These are phyloP conservation scores for Lepidurus packardi DNA, from an alignment of 1,140 invertebrate species.

Conservation along the genomic window DNA sequence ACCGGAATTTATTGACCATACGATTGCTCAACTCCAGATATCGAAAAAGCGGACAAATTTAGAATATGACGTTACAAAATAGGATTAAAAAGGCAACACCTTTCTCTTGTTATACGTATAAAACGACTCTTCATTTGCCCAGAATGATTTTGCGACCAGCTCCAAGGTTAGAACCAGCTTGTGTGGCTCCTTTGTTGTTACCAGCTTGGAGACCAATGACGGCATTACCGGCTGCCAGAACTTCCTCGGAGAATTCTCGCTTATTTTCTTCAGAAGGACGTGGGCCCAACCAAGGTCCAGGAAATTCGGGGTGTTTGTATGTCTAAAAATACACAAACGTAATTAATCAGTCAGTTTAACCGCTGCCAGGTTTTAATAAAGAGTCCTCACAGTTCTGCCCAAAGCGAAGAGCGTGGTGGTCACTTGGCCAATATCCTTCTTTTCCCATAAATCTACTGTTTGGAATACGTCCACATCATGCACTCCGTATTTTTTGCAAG, in stretches of 20 bases:
- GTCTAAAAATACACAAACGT: conserved; percentile 51
- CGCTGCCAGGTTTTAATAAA: background rate
- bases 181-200: conserved; percentile 90
- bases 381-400: conserved; percentile 71
- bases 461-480: conserved; percentile 91
- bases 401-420: conserved; percentile 89
- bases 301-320: conserved; percentile 84
- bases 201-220: conserved; percentile 92
- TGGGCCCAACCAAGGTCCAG: conserved; percentile 79
- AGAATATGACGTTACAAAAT: background rate
- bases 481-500: conserved; percentile 80
- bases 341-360: conserved; percentile 1
- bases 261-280: conserved; percentile 86
- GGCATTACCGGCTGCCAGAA: conserved; percentile 79
- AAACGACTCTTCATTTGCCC: conserved; percentile 61
- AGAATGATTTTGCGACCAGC: conserved; percentile 82
- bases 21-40: background rate
- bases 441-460: conserved; percentile 90
- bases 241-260: conserved; percentile 85
- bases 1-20: conserved; percentile 3
- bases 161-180: conserved; percentile 87
- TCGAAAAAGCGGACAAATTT: background rate
- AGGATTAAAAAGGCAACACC: background rate
- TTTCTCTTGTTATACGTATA: background rate
- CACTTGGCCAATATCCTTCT: conserved; percentile 88